phyloP scores from a whole-genome alignment of 1,140 invertebrate genomes.

The Bombus confusus region DNA sequence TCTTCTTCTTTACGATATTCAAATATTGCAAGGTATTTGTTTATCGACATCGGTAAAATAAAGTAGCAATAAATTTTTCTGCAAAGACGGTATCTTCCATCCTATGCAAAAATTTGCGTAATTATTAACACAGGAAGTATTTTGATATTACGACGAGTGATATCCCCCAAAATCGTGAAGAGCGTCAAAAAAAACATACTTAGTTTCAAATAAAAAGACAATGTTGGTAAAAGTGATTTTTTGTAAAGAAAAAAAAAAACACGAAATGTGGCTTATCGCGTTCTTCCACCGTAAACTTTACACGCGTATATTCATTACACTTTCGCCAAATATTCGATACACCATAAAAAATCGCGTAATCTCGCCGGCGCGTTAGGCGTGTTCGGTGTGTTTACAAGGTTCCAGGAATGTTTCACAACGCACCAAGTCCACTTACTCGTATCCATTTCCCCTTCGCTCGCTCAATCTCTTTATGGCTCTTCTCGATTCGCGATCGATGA shows the following conservation, averaged over 20 bases:
- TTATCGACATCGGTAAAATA: too few relatives aligned
- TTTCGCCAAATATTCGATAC: background rate
- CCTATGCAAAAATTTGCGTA: too few relatives aligned
- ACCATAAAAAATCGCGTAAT: background rate
- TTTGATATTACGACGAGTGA: background rate
- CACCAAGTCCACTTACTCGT: background rate
- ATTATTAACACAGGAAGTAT: too few relatives aligned
- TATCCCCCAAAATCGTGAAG: background rate
- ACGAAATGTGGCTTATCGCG: too few relatives aligned
- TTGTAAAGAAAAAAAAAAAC: background rate
- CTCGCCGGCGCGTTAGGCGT: background rate
- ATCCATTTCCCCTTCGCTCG: slow-evolving; percentile 26
- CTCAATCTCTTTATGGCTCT: slow-evolving; percentile 46
- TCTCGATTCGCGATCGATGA: slow-evolving; percentile 60
- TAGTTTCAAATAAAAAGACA: background rate
- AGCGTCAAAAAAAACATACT: too few relatives aligned
- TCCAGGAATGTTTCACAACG: background rate
- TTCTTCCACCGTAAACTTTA: background rate
- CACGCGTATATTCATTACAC: background rate
- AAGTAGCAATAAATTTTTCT: too few relatives aligned
- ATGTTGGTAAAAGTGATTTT: background rate
- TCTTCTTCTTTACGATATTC: background rate
- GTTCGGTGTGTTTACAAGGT: background rate
- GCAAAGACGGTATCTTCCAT: too few relatives aligned
- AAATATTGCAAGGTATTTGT: too few relatives aligned